Conservation (phyloP, 2,797 vertebrate genomes). For the Anas georgica region DNA sequence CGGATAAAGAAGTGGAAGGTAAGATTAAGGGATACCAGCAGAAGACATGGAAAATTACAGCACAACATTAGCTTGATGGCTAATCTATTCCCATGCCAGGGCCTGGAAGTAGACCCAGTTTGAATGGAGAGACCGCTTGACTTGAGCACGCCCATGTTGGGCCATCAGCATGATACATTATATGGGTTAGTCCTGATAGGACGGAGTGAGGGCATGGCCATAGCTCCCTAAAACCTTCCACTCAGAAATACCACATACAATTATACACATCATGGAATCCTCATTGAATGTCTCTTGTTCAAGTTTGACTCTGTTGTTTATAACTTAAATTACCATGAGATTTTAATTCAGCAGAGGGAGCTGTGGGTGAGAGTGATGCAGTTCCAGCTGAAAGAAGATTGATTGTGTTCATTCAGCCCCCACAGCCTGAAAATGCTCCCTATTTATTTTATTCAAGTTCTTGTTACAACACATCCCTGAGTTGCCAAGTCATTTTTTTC, state of each 20-base stretch:
- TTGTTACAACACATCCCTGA: slow-evolving; percentile 74
- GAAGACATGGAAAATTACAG: not conserved
- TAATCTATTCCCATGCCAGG: not conserved
- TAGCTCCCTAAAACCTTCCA: not conserved
- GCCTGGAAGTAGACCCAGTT: not conserved
- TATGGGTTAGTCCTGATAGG: not conserved
- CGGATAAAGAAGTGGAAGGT: not conserved
- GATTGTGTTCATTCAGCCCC: slow-evolving; percentile 78
- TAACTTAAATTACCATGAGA: slow-evolving; percentile 48
- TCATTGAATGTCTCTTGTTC: not conserved
- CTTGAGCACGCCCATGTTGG: not conserved
- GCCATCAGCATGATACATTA: not conserved
- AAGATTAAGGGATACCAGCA: not conserved
- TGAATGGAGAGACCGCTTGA: not conserved
- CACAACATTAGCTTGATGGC: not conserved
- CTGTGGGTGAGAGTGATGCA: slow-evolving; percentile 62
- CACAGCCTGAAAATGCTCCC: slow-evolving; percentile 75
- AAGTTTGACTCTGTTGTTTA: not conserved
- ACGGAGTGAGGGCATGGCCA: not conserved
- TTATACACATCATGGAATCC: not conserved
- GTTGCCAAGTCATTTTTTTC: slow-evolving; percentile 70
- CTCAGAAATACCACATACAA: not conserved
- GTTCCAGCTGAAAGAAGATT: slow-evolving; percentile 68
- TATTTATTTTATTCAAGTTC: slow-evolving; percentile 81
- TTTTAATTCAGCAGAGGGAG: slow-evolving; percentile 78